Evolutionary conservation across 2,113 vertebrate species (phyloP).

Genomic region (Grallaria varia): DNA sequence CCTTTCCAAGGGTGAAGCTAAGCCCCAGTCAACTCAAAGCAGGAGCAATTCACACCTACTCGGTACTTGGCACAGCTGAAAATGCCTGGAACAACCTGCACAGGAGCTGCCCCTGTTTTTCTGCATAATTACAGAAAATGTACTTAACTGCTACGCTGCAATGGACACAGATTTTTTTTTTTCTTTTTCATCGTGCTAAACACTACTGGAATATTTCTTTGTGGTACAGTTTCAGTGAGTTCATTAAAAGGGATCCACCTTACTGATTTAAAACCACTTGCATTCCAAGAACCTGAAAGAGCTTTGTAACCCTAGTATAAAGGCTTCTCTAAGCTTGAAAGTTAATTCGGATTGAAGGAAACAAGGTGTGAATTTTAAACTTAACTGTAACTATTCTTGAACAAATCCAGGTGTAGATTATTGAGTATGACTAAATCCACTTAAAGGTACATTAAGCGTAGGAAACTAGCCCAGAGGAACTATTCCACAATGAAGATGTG

Average conservation of each 20-base stretch:
- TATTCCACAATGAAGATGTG: not conserved
- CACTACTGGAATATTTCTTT: not conserved
- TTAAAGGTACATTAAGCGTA: not conserved
- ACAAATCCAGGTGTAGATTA: not conserved
- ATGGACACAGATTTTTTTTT: not conserved
- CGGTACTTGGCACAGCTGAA: not conserved
- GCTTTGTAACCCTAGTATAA: not conserved
- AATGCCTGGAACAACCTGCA: not conserved
- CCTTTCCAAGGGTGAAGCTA: not conserved
- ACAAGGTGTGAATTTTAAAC: not conserved
- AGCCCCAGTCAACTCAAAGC: not conserved
- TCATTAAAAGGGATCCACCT: not conserved
- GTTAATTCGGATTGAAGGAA: not conserved
- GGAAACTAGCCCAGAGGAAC: not conserved
- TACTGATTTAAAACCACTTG: not conserved
- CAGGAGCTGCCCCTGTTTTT: not conserved
- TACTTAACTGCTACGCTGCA: not conserved
- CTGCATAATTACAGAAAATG: not conserved
- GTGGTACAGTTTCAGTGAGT: not conserved
- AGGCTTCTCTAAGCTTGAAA: not conserved
- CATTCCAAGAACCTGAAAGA: not conserved
- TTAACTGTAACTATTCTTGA: not conserved
- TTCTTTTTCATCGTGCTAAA: not conserved
- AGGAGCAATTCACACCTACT: not conserved
- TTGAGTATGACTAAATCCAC: not conserved